These are phyloP conservation scores for Noctuana brunneofusca DNA, from an alignment of 2,888 invertebrate genomes.

Conservation along the genomic window DNA sequence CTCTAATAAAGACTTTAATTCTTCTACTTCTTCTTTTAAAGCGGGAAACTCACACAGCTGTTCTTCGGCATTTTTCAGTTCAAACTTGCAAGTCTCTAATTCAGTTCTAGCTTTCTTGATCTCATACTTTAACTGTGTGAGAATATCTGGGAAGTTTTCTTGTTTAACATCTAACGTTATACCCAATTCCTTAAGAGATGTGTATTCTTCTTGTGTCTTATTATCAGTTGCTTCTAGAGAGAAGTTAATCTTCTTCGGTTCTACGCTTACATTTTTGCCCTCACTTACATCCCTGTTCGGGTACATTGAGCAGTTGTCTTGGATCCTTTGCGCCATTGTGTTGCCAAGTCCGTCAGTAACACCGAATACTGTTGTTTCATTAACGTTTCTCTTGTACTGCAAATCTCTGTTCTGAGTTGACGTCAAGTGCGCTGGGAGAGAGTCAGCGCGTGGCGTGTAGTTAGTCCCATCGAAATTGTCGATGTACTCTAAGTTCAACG, in stretches of 20 bases:
- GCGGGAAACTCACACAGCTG: conserved; percentile 79
- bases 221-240: conserved; percentile 68
- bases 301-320: conserved; percentile 76
- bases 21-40: conserved; percentile 74
- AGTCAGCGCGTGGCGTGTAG: conserved; percentile 67
- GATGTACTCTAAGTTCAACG: conserved; percentile 61
- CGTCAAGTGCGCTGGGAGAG: conserved; percentile 67
- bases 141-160: conserved; percentile 72
- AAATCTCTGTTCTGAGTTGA: conserved; percentile 67
- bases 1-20: conserved; percentile 72
- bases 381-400: conserved; percentile 68
- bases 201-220: conserved; percentile 65
- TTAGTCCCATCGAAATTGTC: conserved; percentile 62
- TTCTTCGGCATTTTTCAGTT: conserved; percentile 80
- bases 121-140: conserved; percentile 76
- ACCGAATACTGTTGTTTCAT: conserved; percentile 74
- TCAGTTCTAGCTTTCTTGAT: conserved; percentile 81
- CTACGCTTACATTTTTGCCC: conserved; percentile 65
- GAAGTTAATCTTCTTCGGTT: conserved; percentile 77
- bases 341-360: conserved; percentile 51
- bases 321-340: conserved; percentile 60
- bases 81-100: conserved; percentile 79
- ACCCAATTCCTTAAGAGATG: conserved; percentile 80
- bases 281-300: conserved; percentile 72
- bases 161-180: conserved; percentile 72